Evolutionary conservation across 2,113 vertebrate species (phyloP).

Genomic region (Eulacestoma nigropectus): DNA sequence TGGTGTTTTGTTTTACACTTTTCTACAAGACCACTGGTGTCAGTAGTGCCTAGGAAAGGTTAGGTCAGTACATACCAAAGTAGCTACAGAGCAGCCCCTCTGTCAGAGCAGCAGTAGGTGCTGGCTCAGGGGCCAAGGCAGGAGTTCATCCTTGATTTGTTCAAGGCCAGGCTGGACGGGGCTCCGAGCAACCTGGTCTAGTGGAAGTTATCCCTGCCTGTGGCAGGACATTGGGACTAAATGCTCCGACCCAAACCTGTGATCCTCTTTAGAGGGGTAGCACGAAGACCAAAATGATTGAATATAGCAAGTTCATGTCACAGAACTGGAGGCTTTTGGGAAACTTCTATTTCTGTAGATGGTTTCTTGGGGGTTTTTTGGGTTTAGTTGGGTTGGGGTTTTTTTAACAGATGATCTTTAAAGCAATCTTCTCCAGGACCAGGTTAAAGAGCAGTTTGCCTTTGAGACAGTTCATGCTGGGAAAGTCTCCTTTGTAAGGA

Average conservation of each 20-base stretch:
- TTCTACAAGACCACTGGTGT: background rate
- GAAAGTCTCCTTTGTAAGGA: background rate
- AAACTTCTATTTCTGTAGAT: background rate
- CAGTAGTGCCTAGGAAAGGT: background rate
- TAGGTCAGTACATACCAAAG: accelerated
- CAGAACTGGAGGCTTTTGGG: background rate
- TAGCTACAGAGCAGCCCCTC: background rate
- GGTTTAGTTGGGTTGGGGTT: background rate
- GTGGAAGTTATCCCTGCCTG: too few species aligned
- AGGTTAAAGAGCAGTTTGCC: background rate
- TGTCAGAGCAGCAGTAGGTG: background rate
- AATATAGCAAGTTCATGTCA: background rate
- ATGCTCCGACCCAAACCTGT: background rate
- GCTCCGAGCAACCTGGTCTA: background rate
- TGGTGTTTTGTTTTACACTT: background rate
- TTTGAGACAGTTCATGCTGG: background rate
- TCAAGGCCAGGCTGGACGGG: background rate
- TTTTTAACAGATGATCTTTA: background rate
- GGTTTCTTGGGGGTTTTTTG: background rate
- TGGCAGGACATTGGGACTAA: background rate
- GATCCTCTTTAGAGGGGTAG: background rate
- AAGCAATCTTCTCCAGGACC: background rate
- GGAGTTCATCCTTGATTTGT: background rate
- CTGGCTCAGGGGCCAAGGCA: background rate
- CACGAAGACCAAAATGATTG: background rate